These are phyloP conservation scores for Aegotheles bennettii DNA, from an alignment of 2,113 vertebrate genomes.

Conservation along the genomic window DNA sequence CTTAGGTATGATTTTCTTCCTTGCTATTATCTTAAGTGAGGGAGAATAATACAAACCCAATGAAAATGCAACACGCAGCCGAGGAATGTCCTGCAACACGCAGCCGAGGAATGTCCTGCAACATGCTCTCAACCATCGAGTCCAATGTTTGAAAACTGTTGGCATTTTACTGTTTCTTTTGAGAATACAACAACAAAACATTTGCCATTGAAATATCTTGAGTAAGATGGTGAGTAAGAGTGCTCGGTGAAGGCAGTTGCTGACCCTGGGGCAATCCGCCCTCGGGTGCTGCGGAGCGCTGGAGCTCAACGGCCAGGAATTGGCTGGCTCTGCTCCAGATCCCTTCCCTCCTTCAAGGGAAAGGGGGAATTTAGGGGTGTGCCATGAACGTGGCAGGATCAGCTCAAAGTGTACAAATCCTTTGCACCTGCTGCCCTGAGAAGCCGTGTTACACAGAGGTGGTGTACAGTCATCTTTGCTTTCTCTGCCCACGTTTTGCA, in stretches of 20 bases:
- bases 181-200: background rate
- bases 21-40: background rate
- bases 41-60: background rate
- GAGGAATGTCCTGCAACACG: background rate
- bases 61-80: background rate
- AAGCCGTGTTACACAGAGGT: fast-evolving
- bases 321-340: background rate
- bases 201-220: background rate
- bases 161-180: background rate
- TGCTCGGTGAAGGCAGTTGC: background rate
- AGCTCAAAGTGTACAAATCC: background rate
- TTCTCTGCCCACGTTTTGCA: background rate
- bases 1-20: background rate
- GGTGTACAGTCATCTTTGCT: background rate
- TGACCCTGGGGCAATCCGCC: background rate
- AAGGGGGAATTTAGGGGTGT: background rate
- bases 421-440: background rate
- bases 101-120: background rate
- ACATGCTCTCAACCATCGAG: fast-evolving
- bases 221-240: background rate
- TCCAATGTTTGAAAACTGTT: background rate
- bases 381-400: background rate
- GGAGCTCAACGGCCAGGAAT: fast-evolving
- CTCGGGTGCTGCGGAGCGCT: fast-evolving
- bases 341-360: background rate